These are phyloP conservation scores for Marronus borbonicus DNA, from an alignment of 2,888 invertebrate species.

Conservation along the genomic window DNA sequence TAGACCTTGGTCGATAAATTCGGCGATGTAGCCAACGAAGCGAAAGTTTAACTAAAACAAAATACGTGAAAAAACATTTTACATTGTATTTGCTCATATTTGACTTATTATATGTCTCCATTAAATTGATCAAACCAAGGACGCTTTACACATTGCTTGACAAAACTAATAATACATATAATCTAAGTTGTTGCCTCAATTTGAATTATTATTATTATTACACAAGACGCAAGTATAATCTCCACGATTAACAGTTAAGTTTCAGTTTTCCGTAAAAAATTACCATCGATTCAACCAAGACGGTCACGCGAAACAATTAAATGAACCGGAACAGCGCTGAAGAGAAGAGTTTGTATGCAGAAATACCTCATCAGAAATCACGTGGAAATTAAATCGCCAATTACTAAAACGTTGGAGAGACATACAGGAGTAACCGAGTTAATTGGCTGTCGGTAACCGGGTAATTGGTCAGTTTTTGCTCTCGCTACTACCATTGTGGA, in stretches of 20 bases:
- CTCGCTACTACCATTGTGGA: background rate
- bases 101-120: too few species aligned
- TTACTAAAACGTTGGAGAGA: conserved; percentile 55
- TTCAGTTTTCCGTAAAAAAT: background rate
- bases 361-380: conserved; percentile 6
- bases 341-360: conserved; percentile 1
- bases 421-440: conserved; percentile 53
- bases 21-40: too few species aligned
- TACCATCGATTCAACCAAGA: background rate
- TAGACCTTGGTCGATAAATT: too few species aligned
- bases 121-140: too few species aligned
- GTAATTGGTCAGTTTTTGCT: conserved; percentile 53
- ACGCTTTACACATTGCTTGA: too few species aligned
- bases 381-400: conserved; percentile 58
- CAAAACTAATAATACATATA: too few species aligned
- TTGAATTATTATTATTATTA: too few species aligned
- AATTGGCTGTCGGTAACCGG: conserved; percentile 57
- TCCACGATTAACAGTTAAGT: background rate
- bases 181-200: too few species aligned
- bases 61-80: too few species aligned
- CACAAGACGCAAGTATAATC: background rate
- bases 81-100: too few species aligned
- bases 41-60: too few species aligned
- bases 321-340: conserved; percentile 8
- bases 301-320: background rate